Evolutionary conservation across 2,888 invertebrate genomes (phyloP).

Genomic region (Lomographa bimaculata): DNA sequence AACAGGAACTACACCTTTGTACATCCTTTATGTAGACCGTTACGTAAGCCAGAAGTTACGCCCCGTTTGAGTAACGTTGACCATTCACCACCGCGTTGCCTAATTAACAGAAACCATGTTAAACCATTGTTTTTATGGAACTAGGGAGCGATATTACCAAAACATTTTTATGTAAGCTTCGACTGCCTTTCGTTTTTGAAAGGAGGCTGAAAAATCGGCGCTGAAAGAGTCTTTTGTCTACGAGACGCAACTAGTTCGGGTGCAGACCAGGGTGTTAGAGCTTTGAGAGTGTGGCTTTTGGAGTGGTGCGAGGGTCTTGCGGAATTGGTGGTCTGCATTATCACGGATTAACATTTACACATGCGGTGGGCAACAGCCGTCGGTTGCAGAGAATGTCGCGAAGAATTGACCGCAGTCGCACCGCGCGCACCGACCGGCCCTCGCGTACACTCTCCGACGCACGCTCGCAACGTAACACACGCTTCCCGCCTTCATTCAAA

Average conservation of each 20-base stretch:
- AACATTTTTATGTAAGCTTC: slow-evolving; percentile 40
- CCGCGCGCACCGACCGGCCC: slow-evolving; percentile 70
- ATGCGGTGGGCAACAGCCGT: slow-evolving; percentile 48
- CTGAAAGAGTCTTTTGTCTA: slow-evolving; percentile 47
- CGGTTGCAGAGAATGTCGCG: slow-evolving; percentile 65
- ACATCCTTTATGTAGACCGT: slow-evolving; percentile 18
- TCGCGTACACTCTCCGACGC: slow-evolving; percentile 66
- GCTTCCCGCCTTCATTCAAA: slow-evolving; percentile 73
- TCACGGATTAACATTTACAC: slow-evolving; percentile 71
- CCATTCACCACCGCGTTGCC: slow-evolving; percentile 21
- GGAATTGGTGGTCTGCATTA: slow-evolving; percentile 51
- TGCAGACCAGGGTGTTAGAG: slow-evolving; percentile 42
- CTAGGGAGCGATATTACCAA: slow-evolving; percentile 38
- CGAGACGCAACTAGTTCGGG: slow-evolving; percentile 38
- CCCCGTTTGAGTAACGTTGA: slow-evolving; percentile 11
- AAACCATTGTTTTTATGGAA: slow-evolving; percentile 40
- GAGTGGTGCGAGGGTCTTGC: slow-evolving; percentile 32
- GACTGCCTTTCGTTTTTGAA: slow-evolving; percentile 45
- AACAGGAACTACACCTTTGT: slow-evolving; percentile 24
- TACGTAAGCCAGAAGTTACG: slow-evolving; percentile 19
- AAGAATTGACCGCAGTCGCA: slow-evolving; percentile 70
- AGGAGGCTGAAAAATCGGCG: slow-evolving; percentile 52
- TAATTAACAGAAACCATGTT: slow-evolving; percentile 21
- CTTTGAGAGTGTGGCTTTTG: slow-evolving; percentile 29
- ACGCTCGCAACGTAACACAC: slow-evolving; percentile 72